A percentile compares a stretch with the other conserved stretches of the same genome.
These are phyloP conservation scores for Drosophila crucigera DNA, from an alignment of 2,888 invertebrate genomes.

Conservation along the genomic window DNA sequence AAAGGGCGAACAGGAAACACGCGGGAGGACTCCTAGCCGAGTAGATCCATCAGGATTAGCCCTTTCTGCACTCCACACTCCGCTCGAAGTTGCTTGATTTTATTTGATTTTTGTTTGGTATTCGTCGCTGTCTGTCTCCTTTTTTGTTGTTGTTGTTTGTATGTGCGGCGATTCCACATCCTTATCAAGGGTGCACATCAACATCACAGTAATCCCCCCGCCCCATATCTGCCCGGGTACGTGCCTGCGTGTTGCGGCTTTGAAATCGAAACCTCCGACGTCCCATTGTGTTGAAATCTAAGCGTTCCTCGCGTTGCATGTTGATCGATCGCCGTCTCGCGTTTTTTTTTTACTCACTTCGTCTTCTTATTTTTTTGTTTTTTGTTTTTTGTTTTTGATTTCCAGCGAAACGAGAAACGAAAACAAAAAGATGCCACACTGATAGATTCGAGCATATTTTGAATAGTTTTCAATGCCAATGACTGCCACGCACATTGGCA, in stretches of 20 bases:
- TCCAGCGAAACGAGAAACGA: conserved; percentile 50
- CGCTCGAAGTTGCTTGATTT: conserved; percentile 20
- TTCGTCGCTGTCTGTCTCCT: background rate
- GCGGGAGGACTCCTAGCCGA: too few species aligned
- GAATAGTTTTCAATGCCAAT: conserved; percentile 77
- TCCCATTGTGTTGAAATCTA: conserved; percentile 76
- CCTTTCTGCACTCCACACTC: conserved; percentile 29
- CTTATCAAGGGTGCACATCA: conserved; percentile 80
- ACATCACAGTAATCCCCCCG: conserved; percentile 65
- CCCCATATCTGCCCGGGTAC: conserved; percentile 42
- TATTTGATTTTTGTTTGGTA: conserved; percentile 12
- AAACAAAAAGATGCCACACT: conserved; percentile 61
- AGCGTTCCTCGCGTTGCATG: conserved; percentile 59
- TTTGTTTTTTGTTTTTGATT: conserved; percentile 27
- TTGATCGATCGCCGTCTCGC: conserved; percentile 74
- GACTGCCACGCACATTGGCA: conserved; percentile 30
- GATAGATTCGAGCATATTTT: conserved; percentile 67
- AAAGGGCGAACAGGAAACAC: too few species aligned
- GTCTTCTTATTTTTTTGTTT: background rate
- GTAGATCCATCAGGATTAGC: conserved; percentile 60
- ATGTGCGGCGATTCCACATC: conserved; percentile 54
- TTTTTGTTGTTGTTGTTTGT: conserved; percentile 53
- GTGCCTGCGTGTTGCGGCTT: conserved; percentile 65
- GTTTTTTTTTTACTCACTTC: background rate
- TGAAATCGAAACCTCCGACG: conserved; percentile 75